Conservation (phyloP, 2,888 invertebrate species). For the Dicranocentrus wangi region DNA sequence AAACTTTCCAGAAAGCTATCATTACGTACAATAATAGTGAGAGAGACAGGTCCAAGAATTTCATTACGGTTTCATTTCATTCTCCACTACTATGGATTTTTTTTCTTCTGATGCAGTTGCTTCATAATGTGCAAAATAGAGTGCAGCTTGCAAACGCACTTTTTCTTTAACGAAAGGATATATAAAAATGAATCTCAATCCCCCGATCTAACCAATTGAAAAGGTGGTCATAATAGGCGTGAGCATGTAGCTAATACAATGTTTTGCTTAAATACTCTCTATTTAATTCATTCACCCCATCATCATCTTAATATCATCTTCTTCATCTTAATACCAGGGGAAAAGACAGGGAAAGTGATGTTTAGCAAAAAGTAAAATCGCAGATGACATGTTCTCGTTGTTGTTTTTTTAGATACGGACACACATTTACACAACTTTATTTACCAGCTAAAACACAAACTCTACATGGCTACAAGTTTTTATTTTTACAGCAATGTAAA, state of each 20-base stretch:
- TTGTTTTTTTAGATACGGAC: constrained; percentile 43
- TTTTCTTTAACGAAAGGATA: too few relatives aligned
- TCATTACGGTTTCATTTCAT: too few relatives aligned
- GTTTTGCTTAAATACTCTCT: neutral
- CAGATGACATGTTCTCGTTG: neutral
- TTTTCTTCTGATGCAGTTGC: too few relatives aligned
- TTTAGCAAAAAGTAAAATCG: neutral
- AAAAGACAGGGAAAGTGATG: neutral
- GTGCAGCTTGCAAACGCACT: too few relatives aligned
- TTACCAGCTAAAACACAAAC: constrained; percentile 58
- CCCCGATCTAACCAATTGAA: neutral
- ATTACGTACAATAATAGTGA: too few relatives aligned
- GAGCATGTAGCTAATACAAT: neutral
- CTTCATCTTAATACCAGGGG: neutral
- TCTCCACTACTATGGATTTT: too few relatives aligned
- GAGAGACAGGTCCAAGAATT: too few relatives aligned
- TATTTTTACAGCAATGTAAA: constrained; percentile 52
- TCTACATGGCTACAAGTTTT: constrained; percentile 52
- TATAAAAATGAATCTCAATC: neutral
- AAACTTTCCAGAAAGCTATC: too few relatives aligned
- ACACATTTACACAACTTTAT: constrained; percentile 59
- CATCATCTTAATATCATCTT: too few relatives aligned
- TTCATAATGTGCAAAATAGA: too few relatives aligned
- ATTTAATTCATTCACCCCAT: neutral
- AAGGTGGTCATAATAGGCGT: neutral